Evolutionary conservation across 2,888 invertebrate species (phyloP).

Genomic region (Ochropleura leucogaster): DNA sequence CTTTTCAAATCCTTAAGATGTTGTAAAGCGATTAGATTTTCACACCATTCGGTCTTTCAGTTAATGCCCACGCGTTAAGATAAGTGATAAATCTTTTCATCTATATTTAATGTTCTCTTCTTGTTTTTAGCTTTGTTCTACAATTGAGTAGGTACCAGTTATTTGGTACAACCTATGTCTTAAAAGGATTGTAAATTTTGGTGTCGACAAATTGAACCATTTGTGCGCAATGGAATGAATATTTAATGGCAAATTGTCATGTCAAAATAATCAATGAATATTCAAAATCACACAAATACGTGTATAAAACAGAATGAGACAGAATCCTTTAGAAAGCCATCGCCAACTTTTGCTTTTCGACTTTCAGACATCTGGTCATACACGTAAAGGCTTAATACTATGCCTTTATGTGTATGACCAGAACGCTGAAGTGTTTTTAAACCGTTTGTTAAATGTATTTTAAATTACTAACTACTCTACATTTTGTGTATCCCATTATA

Average conservation of each 20-base stretch:
- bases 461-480: conserved; percentile 4
- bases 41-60: conserved; percentile 37
- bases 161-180: background rate
- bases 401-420: no score
- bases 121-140: conserved; percentile 21
- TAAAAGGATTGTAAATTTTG: background rate
- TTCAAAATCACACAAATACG: background rate
- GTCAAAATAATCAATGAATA: background rate
- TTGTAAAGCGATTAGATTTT: conserved; percentile 33
- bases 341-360: background rate
- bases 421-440: no score
- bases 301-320: background rate
- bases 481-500: conserved; percentile 30
- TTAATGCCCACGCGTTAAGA: conserved; percentile 33
- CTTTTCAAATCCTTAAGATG: conserved; percentile 34
- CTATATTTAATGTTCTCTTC: conserved; percentile 9
- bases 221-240: background rate
- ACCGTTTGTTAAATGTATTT: background rate
- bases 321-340: no score
- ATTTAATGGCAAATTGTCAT: background rate
- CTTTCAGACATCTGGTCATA: no score
- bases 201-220: background rate
- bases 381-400: no score
- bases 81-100: conserved; percentile 26
- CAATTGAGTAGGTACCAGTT: background rate